Percentiles rank a stretch among this genome's conserved stretches.
Evolutionary conservation across 2,888 invertebrate species (phyloP).

Genomic region (Drosophila diplacantha): DNA sequence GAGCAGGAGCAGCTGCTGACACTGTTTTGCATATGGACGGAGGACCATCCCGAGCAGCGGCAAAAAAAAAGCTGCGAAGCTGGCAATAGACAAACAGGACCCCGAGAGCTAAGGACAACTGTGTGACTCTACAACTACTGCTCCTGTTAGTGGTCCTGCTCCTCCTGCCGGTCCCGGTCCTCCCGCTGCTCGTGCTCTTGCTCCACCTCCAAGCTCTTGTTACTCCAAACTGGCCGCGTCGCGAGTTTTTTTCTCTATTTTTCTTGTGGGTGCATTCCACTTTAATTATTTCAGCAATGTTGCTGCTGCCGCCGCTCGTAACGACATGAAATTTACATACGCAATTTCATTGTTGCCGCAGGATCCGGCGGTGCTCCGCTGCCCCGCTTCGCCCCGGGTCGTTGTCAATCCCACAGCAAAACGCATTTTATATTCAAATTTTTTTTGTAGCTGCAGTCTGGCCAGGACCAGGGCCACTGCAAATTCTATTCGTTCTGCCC

Average conservation of each 20-base stretch:
- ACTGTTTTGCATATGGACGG: slow-evolving; percentile 66
- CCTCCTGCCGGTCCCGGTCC: background rate
- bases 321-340: slow-evolving; percentile 74
- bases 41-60: slow-evolving; percentile 35
- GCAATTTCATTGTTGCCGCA: slow-evolving; percentile 73
- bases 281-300: slow-evolving; percentile 72
- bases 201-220: background rate
- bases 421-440: slow-evolving; percentile 72
- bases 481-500: slow-evolving; percentile 48
- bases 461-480: slow-evolving; percentile 46
- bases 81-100: slow-evolving; percentile 48
- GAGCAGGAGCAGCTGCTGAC: slow-evolving; percentile 55
- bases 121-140: slow-evolving; percentile 20
- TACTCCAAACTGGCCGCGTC: slow-evolving; percentile 27
- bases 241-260: slow-evolving; percentile 31
- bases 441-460: slow-evolving; percentile 58
- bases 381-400: background rate
- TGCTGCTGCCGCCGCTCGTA: slow-evolving; percentile 64
- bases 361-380: slow-evolving; percentile 52
- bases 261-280: slow-evolving; percentile 59
- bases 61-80: slow-evolving; percentile 49
- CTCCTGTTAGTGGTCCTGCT: background rate
- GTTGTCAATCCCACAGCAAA: slow-evolving; percentile 50
- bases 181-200: background rate
- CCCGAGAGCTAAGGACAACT: slow-evolving; percentile 27